Percentiles rank a stretch among this genome's conserved stretches.
Evolutionary conservation across 1,140 invertebrate species (phyloP).

Genomic region (Rhopalosiphum maidis): DNA sequence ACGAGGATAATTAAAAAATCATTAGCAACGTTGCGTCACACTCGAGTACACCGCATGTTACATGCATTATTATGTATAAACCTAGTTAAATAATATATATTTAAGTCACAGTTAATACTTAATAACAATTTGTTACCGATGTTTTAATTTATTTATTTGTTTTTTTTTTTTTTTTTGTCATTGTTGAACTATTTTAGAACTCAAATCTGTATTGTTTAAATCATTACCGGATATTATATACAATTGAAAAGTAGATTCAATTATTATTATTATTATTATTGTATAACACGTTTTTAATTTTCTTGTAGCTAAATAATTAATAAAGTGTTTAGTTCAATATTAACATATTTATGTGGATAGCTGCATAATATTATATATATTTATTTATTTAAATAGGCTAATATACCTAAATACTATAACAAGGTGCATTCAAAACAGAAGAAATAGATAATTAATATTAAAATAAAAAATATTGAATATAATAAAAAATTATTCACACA

Average conservation of each 20-base stretch:
- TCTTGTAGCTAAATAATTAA: not conserved
- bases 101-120: slow-evolving; percentile 42
- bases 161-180: not conserved
- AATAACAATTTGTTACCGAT: slow-evolving; percentile 47
- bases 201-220: not conserved
- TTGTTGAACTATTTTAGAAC: slow-evolving; percentile 13
- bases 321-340: not conserved
- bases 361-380: not conserved
- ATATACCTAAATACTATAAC: no score
- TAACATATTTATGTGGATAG: not conserved
- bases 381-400: no score
- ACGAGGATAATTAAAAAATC: not conserved
- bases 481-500: no score
- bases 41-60: not conserved
- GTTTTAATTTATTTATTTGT: slow-evolving; percentile 8
- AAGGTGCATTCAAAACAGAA: no score
- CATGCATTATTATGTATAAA: not conserved
- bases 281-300: not conserved
- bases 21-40: not conserved
- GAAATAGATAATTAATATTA: no score
- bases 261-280: not conserved
- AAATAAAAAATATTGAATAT: no score
- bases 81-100: slow-evolving; percentile 18
- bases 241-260: not conserved
- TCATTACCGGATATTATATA: not conserved